Evolutionary conservation across 2,113 vertebrate species (phyloP), one percentile per base, ranked within the genome.

Genomic region (Cromileptes altivelis): DNA sequence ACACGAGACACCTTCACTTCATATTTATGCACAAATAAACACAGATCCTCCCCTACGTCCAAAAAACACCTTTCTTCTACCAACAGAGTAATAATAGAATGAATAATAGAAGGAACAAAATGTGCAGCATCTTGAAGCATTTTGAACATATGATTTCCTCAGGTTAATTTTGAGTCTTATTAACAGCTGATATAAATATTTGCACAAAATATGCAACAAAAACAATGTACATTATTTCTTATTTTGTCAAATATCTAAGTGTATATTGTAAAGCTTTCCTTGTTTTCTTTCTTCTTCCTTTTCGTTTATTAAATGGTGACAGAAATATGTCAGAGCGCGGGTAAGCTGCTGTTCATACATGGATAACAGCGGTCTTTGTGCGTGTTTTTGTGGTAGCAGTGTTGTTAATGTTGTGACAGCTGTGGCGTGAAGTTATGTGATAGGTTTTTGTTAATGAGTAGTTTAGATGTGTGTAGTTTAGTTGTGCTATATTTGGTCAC

Each of bases 281-380:
- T 37, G 19, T 57, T 58, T 71, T 68, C 70, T 76, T 30, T 67
- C 37, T 83, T 55, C 14, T 50, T 73, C 33, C 30, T 75, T n/a
- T 55, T 70, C 64, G 23, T 78, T 58, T 21, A 86, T 94, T 86
- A 81, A 94, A 93, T 94, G 95, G 89, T 94, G 94, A 94, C 95
- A 96, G 97, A 97, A 97, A 96, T 97, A 95, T 87, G 94, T 96
- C 94, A 95, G 93, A 94, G 96, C 95, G 50, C 95, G 96, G 96
- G 96, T 96, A 96, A 96, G 97, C 79, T 42, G 53, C 70, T 63
- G 87, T 85, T 5, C 2, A 61, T 72, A 25, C 33, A n/a, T 61
- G 45, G 70, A 27, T 81, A 57, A 65, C 50, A 9, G 56, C 70
- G 57, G 55, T 71, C 11, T 68, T 45, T 71, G 78, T 76, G 40